These are phyloP conservation scores for Colletes gigas DNA, from an alignment of 1,140 invertebrate genomes.

Conservation along the genomic window DNA sequence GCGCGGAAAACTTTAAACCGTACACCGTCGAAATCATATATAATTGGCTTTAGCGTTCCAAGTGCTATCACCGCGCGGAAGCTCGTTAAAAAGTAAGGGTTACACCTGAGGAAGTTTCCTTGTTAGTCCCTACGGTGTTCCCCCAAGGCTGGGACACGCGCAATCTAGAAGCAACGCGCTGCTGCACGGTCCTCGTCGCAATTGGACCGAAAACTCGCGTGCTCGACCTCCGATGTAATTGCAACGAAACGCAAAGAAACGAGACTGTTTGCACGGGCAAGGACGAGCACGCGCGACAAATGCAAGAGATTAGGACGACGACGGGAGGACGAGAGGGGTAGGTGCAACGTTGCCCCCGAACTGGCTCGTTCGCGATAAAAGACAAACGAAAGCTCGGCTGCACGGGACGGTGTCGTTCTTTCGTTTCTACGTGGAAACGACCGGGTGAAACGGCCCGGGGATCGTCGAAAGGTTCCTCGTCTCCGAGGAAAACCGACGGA, in stretches of 20 bases:
- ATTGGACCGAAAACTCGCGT: too few relatives aligned
- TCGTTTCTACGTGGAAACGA: slow-evolving; percentile 45
- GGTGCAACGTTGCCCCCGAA: slow-evolving; percentile 20
- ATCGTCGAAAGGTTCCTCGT: slow-evolving; percentile 34
- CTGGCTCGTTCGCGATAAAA: slow-evolving; percentile 49
- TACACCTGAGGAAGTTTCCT: too few relatives aligned
- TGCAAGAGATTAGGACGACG: slow-evolving; percentile 32
- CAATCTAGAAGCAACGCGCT: too few relatives aligned
- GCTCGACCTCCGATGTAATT: neutral
- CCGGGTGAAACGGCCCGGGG: slow-evolving; percentile 9
- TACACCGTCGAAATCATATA: too few relatives aligned
- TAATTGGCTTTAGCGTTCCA: too few relatives aligned
- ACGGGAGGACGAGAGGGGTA: slow-evolving; percentile 26
- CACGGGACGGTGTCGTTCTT: slow-evolving; percentile 40
- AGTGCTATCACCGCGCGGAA: too few relatives aligned
- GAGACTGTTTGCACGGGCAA: neutral
- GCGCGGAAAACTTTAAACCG: too few relatives aligned
- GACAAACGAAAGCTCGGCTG: slow-evolving; percentile 57
- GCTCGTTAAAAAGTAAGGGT: too few relatives aligned
- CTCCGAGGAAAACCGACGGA: neutral
- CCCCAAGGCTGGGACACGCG: too few relatives aligned
- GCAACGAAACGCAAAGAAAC: slow-evolving; percentile 6
- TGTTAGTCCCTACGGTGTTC: too few relatives aligned
- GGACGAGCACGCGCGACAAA: slow-evolving; percentile 64
- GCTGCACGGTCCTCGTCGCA: too few relatives aligned